phyloP scores from a whole-genome alignment of 2,113 vertebrate species.

The Trematocara marginatum region DNA sequence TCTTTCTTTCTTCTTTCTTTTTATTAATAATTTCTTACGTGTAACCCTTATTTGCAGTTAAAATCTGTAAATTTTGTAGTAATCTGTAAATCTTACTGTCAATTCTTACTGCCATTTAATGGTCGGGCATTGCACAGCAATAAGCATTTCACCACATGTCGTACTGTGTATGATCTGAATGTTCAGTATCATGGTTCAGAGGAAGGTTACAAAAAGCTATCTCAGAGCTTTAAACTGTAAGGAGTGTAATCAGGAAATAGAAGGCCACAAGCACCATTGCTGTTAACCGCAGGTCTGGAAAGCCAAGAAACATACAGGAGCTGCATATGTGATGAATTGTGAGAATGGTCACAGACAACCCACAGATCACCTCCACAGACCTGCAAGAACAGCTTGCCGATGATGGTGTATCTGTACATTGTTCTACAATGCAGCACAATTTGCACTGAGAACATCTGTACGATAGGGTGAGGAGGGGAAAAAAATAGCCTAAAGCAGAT shows the following conservation, averaged over 20 bases:
- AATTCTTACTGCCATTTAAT: neutral
- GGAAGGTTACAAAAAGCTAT: neutral
- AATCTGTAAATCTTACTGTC: neutral
- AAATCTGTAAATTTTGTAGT: neutral
- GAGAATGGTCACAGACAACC: neutral
- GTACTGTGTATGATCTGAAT: neutral
- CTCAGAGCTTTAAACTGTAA: neutral
- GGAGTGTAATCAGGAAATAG: fast-evolving
- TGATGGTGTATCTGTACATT: neutral
- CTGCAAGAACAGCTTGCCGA: neutral
- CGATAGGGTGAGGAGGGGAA: neutral
- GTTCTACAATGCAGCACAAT: neutral
- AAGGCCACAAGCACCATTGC: neutral
- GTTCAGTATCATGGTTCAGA: neutral
- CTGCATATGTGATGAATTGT: neutral
- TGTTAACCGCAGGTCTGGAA: neutral
- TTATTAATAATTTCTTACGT: neutral
- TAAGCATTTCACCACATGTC: neutral
- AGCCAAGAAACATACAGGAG: neutral
- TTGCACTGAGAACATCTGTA: neutral
- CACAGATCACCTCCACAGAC: neutral
- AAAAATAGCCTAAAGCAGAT: neutral
- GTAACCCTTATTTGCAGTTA: neutral
- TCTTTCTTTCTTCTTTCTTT: neutral
- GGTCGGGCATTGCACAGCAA: neutral